Evolutionary conservation across 1,140 invertebrate species (phyloP).

Genomic region (Octopus sinensis): DNA sequence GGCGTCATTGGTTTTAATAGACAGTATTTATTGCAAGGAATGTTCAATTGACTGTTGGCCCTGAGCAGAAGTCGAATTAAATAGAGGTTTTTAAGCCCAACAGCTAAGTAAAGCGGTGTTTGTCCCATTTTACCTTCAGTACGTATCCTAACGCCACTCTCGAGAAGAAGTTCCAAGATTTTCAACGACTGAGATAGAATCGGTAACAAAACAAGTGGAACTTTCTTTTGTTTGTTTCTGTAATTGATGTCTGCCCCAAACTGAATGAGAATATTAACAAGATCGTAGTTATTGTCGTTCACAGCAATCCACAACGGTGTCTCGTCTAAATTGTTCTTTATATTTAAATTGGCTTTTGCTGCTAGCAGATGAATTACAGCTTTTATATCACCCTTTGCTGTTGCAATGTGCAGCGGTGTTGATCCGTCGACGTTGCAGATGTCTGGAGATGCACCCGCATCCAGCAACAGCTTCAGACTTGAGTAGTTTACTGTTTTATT

Average conservation of each 20-base stretch:
- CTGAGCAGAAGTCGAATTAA: conserved; percentile 24
- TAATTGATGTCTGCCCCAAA: conserved; percentile 32
- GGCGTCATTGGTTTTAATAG: conserved; percentile 21
- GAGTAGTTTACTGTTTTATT: conserved; percentile 27
- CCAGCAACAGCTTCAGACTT: conserved; percentile 33
- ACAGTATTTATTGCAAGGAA: conserved; percentile 17
- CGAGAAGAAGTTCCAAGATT: conserved; percentile 21
- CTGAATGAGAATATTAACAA: conserved; percentile 25
- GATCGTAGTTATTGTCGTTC: conserved; percentile 29
- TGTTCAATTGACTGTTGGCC: conserved; percentile 22
- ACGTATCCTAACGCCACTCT: conserved; percentile 18
- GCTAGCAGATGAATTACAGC: conserved; percentile 33
- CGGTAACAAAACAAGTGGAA: conserved; percentile 20
- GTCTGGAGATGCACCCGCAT: conserved; percentile 34
- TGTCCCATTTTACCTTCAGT: conserved; percentile 18
- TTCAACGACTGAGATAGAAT: conserved; percentile 18
- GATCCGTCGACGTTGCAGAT: conserved; percentile 27
- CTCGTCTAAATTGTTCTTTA: conserved; percentile 27
- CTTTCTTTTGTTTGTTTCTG: conserved; percentile 12
- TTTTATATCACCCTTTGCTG: conserved; percentile 34
- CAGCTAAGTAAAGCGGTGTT: conserved; percentile 23
- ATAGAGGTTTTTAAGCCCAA: conserved; percentile 19
- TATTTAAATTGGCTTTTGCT: conserved; percentile 35
- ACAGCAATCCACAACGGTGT: conserved; percentile 35
- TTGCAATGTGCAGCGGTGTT: conserved; percentile 35